Percentiles rank a stretch among this genome's conserved stretches.
Evolutionary conservation across 1,140 invertebrate species (phyloP).

Genomic region (Mesaphorura yosii): DNA sequence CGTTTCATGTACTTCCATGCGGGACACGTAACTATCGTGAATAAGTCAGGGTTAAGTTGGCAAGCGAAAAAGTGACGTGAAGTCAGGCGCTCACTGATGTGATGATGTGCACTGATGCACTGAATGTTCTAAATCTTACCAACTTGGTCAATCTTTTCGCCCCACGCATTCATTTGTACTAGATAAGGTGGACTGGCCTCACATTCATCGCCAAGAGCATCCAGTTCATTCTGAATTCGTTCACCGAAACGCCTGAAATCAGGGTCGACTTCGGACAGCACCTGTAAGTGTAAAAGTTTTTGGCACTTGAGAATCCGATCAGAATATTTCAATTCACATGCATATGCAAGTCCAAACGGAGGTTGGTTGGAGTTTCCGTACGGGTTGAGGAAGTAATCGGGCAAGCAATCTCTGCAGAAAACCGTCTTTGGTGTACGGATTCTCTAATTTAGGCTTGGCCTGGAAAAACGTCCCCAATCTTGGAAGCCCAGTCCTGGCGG

Average conservation of each 20-base stretch:
- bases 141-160: conserved; percentile 42
- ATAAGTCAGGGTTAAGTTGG: not conserved
- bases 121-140: conserved; percentile 29
- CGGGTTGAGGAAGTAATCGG: conserved; percentile 16
- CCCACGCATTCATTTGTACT: conserved; percentile 45
- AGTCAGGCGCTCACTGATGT: too few relatives aligned
- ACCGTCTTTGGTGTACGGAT: conserved; percentile 21
- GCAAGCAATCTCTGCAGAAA: conserved; percentile 20
- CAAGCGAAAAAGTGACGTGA: not conserved
- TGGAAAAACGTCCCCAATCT: conserved; percentile 29
- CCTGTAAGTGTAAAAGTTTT: conserved; percentile 32
- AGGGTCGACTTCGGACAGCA: conserved; percentile 40
- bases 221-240: conserved; percentile 38
- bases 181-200: conserved; percentile 43
- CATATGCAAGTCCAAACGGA: too few relatives aligned
- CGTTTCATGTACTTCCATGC: conserved; percentile 47
- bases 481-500: conserved; percentile 25
- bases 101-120: too few relatives aligned
- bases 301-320: not conserved
- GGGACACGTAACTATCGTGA: conserved; percentile 37
- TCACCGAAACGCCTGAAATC: conserved; percentile 33
- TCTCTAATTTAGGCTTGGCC: conserved; percentile 20
- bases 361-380: too few relatives aligned
- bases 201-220: conserved; percentile 41
- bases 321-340: conserved; percentile 21